Percentiles rank a stretch among this genome's conserved stretches.
phyloP scores from a whole-genome alignment of 2,797 vertebrate genomes.

The Fistularia tabacaria region DNA sequence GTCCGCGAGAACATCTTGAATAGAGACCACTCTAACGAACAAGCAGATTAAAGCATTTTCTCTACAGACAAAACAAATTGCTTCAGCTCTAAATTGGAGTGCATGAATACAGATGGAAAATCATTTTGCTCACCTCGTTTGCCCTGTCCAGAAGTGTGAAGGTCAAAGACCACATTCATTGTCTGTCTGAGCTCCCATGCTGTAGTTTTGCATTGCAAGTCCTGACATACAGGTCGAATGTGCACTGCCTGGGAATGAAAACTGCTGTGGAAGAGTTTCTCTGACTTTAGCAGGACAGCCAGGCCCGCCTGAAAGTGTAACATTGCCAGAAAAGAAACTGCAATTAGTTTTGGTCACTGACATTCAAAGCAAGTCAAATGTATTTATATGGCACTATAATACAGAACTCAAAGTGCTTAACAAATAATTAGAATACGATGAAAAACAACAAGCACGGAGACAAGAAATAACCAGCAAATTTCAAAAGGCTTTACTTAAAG shows the following conservation, averaged over 20 bases:
- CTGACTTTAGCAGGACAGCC: slow-evolving; percentile 89
- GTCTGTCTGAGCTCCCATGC: slow-evolving; percentile 96
- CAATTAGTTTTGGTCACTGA: too few species aligned
- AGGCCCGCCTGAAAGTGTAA: slow-evolving; percentile 83
- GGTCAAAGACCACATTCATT: slow-evolving; percentile 90
- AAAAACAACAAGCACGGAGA: too few species aligned
- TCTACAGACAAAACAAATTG: neutral
- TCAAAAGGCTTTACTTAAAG: too few species aligned
- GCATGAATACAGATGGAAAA: neutral
- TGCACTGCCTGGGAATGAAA: slow-evolving; percentile 95
- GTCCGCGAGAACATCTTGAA: slow-evolving; percentile 98
- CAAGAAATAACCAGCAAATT: too few species aligned
- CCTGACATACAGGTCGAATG: slow-evolving; percentile 89
- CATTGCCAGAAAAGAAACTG: neutral
- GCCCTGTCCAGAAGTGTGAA: slow-evolving; percentile 82
- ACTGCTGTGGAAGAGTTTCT: slow-evolving; percentile 95
- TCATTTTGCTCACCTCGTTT: slow-evolving; percentile 80
- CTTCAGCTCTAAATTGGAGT: neutral
- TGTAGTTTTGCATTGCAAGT: slow-evolving; percentile 76
- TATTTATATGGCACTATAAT: too few species aligned
- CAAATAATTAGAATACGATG: too few species aligned
- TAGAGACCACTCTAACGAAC: slow-evolving; percentile 88
- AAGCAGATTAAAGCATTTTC: slow-evolving; percentile 1
- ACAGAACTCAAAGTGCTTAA: too few species aligned
- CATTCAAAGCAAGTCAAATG: too few species aligned